A percentile compares a stretch with the other conserved stretches of the same genome.
These are phyloP conservation scores for Actinia tenebrosa DNA, from an alignment of 64 coral and sea anemone genomes.

Conservation along the genomic window DNA sequence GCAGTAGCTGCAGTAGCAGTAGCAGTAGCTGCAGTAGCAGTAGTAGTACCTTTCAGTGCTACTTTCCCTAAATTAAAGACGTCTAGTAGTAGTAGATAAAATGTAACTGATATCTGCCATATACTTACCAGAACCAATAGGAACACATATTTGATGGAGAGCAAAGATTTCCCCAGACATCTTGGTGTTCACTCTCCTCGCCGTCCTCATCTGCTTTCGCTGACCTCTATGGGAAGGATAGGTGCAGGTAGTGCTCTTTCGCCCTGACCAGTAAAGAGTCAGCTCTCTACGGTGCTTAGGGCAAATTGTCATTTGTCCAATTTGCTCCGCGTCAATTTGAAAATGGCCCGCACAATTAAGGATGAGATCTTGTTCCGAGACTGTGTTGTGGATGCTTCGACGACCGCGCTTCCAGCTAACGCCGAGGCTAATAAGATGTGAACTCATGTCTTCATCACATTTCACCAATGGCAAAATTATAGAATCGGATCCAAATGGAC, in stretches of 20 bases:
- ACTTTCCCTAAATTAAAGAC: too few species aligned
- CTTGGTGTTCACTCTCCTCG: not conserved
- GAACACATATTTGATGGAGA: not conserved
- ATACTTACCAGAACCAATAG: slow-evolving; percentile 22
- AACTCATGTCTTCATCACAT: slow-evolving; percentile 17
- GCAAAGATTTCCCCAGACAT: slow-evolving; percentile 13
- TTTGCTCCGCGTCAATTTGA: not conserved
- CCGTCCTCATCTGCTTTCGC: slow-evolving; percentile 25
- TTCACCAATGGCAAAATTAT: not conserved
- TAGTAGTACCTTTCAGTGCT: too few species aligned
- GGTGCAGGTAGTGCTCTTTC: slow-evolving; percentile 38
- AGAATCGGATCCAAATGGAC: not conserved
- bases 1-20: too few species aligned
- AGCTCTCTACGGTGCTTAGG: slow-evolving; percentile 16
- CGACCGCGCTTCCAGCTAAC: slow-evolving; percentile 24
- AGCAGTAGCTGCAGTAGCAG: too few species aligned
- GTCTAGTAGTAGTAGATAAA: too few species aligned
- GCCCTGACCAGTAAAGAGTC: slow-evolving; percentile 43
- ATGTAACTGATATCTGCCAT: too few species aligned
- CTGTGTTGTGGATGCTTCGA: not conserved
- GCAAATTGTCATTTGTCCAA: not conserved
- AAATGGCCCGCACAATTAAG: slow-evolving; percentile 29
- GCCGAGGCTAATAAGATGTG: slow-evolving; percentile 18
- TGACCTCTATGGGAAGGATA: slow-evolving; percentile 35
- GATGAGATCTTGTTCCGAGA: not conserved